Conservation (phyloP, 1,140 invertebrate genomes). For the Diabrotica undecimpunctata region DNA sequence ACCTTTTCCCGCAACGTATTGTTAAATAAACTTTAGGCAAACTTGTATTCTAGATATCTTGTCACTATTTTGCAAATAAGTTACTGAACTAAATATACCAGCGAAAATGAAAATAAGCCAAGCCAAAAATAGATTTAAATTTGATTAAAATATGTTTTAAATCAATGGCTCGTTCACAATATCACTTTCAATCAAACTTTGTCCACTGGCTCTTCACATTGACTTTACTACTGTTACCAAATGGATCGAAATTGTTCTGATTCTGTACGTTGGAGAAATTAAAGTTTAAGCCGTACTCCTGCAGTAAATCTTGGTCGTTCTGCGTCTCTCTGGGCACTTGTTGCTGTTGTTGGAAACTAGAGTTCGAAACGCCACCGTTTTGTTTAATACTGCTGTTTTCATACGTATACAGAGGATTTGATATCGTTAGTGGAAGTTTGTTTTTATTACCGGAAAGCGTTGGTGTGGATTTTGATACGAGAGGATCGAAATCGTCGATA, state of each 20-base stretch:
- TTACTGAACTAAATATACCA: too few relatives aligned
- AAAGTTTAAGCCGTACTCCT: slow-evolving; percentile 56
- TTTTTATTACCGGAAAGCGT: slow-evolving; percentile 26
- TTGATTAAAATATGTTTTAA: neutral
- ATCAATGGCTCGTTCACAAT: neutral
- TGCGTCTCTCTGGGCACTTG: neutral
- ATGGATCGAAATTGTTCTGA: slow-evolving; percentile 32
- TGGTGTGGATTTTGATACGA: slow-evolving; percentile 45
- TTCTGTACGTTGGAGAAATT: slow-evolving; percentile 41
- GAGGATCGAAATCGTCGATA: slow-evolving; percentile 59
- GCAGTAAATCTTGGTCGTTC: slow-evolving; percentile 52
- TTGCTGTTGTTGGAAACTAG: neutral
- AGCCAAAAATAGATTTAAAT: neutral
- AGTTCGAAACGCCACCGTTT: slow-evolving; percentile 24
- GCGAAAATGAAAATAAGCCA: neutral
- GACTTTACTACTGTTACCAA: slow-evolving; percentile 34
- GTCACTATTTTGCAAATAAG: too few relatives aligned
- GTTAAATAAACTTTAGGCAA: too few relatives aligned
- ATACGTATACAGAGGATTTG: slow-evolving; percentile 45
- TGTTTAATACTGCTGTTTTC: slow-evolving; percentile 37
- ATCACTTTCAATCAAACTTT: slow-evolving; percentile 41
- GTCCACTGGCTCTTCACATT: slow-evolving; percentile 44
- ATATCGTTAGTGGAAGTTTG: slow-evolving; percentile 37
- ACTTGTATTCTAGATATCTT: too few relatives aligned
- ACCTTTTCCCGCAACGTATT: too few relatives aligned